These are phyloP conservation scores for Hirtodrosophila confusa DNA, from an alignment of 2,888 invertebrate species.

Conservation along the genomic window DNA sequence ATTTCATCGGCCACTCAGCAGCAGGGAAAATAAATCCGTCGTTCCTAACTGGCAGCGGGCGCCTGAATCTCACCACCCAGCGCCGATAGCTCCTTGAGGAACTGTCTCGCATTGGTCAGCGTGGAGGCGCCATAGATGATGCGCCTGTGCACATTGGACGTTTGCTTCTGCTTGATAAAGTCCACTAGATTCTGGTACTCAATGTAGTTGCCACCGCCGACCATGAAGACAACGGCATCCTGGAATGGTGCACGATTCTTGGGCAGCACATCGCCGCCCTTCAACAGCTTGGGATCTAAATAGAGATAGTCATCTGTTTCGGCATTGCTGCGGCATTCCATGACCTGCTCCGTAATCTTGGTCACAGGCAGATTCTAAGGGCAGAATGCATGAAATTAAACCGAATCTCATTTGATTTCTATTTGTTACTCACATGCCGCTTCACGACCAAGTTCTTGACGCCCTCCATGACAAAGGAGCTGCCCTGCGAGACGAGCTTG, in stretches of 20 bases:
- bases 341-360: conserved; percentile 94
- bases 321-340: conserved; percentile 91
- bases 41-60: conserved; percentile 82
- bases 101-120: conserved; percentile 96
- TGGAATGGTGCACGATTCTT: conserved; percentile 90
- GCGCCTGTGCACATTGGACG: conserved; percentile 88
- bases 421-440: conserved; percentile 91
- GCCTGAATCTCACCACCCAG: conserved; percentile 89
- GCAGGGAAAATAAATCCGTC: conserved; percentile 51
- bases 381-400: neutral
- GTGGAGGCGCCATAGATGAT: conserved; percentile 98
- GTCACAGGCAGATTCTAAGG: conserved; percentile 96
- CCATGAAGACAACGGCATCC: conserved; percentile 95
- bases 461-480: conserved; percentile 99
- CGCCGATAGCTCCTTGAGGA: conserved; percentile 94
- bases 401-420: neutral
- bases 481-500: conserved; percentile 97
- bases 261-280: conserved; percentile 88
- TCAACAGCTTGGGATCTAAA: conserved; percentile 97
- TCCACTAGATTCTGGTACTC: conserved; percentile 99
- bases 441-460: conserved; percentile 99
- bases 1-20: conserved; percentile 51
- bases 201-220: conserved; percentile 98
- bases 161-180: conserved; percentile 94
- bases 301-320: conserved; percentile 95